Percentiles rank a stretch among this genome's conserved stretches.
phyloP scores from a whole-genome alignment of 1,140 invertebrate species.

The Olivierus martensii region DNA sequence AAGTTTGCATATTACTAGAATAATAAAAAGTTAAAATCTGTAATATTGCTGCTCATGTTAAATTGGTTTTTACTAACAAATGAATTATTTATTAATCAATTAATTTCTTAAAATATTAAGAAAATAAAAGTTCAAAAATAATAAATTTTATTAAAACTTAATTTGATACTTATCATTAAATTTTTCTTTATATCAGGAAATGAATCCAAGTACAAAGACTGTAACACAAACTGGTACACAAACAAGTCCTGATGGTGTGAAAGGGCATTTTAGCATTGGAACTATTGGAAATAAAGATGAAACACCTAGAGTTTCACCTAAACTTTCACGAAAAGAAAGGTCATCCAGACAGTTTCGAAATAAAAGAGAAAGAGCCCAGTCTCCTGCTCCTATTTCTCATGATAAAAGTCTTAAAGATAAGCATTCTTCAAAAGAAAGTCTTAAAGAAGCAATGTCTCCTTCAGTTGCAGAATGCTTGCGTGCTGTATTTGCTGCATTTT shows the following conservation, averaged over 20 bases:
- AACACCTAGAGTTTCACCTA: constrained; percentile 43
- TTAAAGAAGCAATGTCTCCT: constrained; percentile 75
- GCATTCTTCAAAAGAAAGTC: constrained; percentile 25
- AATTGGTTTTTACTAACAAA: no score
- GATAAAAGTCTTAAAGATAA: constrained; percentile 13
- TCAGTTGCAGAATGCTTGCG: constrained; percentile 83
- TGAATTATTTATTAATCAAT: no score
- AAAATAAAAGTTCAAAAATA: no score
- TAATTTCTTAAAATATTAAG: no score
- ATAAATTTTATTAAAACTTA: no score
- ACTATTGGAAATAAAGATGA: constrained; percentile 35
- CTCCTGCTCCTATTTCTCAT: constrained; percentile 32
- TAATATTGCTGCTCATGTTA: no score
- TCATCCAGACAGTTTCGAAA: constrained; percentile 31
- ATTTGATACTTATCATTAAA: no score
- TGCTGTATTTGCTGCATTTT: constrained; percentile 84
- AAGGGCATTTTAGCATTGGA: constrained; percentile 46
- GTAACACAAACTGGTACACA: constrained; percentile 58
- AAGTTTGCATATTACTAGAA: no score
- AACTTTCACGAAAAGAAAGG: constrained; percentile 44
- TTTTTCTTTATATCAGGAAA: no score
- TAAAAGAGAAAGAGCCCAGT: constrained; percentile 45
- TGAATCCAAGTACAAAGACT: constrained; percentile 7
- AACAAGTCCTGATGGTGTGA: constrained; percentile 48
- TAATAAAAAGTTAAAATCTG: no score